Percentiles rank a stretch among this genome's conserved stretches.
Evolutionary conservation across 2,888 invertebrate species (phyloP).

Genomic region (Diadegma fenestrale): DNA sequence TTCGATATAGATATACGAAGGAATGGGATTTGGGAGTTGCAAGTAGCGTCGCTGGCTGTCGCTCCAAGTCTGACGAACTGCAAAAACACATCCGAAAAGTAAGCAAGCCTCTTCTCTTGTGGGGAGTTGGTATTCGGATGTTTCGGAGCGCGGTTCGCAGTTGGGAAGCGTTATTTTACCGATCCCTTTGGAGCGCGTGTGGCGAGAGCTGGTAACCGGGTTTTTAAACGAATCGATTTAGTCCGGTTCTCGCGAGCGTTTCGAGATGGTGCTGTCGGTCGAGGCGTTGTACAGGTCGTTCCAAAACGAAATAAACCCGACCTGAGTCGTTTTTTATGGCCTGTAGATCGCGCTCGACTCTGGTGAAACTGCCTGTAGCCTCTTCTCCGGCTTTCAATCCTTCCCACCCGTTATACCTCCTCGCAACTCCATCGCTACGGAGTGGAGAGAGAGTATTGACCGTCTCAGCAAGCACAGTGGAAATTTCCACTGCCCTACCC

Average conservation of each 20-base stretch:
- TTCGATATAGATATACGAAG: not conserved
- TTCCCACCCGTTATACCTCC: slow-evolving; percentile 24
- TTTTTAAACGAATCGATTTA: slow-evolving; percentile 58
- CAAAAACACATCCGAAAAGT: slow-evolving; percentile 43
- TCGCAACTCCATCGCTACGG: not conserved
- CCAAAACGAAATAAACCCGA: slow-evolving; percentile 19
- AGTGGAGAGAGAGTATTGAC: slow-evolving; percentile 83
- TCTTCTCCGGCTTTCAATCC: slow-evolving; percentile 19
- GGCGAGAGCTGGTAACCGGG: slow-evolving; percentile 63
- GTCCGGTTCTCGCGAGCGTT: slow-evolving; percentile 73
- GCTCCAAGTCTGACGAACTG: slow-evolving; percentile 45
- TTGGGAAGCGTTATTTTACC: slow-evolving; percentile 74
- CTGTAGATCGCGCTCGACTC: not conserved
- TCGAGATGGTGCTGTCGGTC: slow-evolving; percentile 79
- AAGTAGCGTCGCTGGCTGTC: slow-evolving; percentile 52
- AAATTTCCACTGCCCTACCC: slow-evolving; percentile 84
- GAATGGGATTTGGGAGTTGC: slow-evolving; percentile 36
- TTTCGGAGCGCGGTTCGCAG: not conserved
- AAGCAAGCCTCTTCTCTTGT: slow-evolving; percentile 25
- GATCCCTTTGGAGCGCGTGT: slow-evolving; percentile 68
- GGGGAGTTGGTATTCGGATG: not conserved
- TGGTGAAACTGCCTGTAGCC: slow-evolving; percentile 74
- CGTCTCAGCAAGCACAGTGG: slow-evolving; percentile 83
- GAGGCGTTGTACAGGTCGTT: slow-evolving; percentile 46
- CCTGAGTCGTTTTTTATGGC: slow-evolving; percentile 9